Evolutionary conservation across 1,140 invertebrate species (phyloP).

Genomic region (Zaprionus nigranus): DNA sequence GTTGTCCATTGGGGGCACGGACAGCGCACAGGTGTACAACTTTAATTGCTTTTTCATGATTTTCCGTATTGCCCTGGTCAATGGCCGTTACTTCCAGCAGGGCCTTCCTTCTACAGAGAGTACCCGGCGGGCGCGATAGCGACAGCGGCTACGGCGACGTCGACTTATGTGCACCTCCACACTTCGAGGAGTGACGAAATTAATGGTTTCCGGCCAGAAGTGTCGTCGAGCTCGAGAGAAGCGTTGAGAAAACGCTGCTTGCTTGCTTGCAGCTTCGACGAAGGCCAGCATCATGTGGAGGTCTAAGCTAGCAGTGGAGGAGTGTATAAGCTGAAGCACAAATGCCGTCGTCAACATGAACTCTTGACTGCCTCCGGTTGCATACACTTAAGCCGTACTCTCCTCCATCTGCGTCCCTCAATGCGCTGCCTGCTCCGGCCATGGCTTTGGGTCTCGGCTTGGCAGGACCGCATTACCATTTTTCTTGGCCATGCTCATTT

Average conservation of each 20-base stretch:
- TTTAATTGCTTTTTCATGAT: conserved; percentile 79
- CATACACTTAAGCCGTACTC: conserved; percentile 38
- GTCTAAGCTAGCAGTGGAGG: conserved; percentile 18
- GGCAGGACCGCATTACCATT: conserved; percentile 70
- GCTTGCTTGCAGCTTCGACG: conserved; percentile 6
- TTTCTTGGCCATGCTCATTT: conserved; percentile 79
- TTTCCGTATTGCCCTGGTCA: conserved; percentile 62
- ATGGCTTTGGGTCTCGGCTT: conserved; percentile 39
- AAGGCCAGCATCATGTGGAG: conserved; percentile 41
- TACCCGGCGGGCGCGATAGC: conserved; percentile 6
- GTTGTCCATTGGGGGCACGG: neutral
- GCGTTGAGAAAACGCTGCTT: conserved; percentile 66
- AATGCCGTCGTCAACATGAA: conserved; percentile 40
- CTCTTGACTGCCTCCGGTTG: conserved; percentile 43
- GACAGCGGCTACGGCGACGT: conserved; percentile 24
- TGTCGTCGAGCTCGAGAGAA: conserved; percentile 61
- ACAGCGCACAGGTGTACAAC: conserved; percentile 54
- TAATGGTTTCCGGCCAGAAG: conserved; percentile 76
- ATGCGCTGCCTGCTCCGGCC: neutral
- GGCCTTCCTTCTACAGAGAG: neutral
- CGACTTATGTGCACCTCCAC: conserved; percentile 54
- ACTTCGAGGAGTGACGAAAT: conserved; percentile 79
- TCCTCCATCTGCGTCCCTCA: neutral
- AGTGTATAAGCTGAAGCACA: conserved; percentile 20
- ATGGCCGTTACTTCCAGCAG: conserved; percentile 15